phyloP scores from a whole-genome alignment of 2,797 vertebrate species.

The Decapterus maruadsi region DNA sequence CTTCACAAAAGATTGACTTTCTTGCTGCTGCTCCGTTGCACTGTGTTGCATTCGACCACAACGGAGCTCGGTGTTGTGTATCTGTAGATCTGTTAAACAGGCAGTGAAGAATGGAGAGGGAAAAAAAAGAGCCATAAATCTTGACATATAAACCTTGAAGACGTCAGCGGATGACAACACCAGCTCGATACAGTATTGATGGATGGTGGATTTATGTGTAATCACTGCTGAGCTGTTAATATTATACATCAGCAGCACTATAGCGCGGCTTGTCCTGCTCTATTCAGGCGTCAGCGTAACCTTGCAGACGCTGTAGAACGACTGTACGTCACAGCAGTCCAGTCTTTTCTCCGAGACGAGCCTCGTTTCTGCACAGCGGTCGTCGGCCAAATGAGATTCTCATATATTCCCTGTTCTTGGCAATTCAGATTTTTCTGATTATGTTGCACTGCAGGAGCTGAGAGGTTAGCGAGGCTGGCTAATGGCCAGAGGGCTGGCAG shows the following conservation, averaged over 20 bases:
- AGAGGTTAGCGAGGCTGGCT: slow-evolving; percentile 23
- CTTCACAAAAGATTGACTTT: not conserved
- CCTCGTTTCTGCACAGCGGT: slow-evolving; percentile 11
- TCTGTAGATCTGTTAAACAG: slow-evolving; percentile 2
- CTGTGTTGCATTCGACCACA: not conserved
- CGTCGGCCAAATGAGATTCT: slow-evolving; percentile 8
- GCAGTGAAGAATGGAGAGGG: slow-evolving; percentile 32
- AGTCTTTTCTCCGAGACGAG: not conserved
- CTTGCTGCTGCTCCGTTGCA: not conserved
- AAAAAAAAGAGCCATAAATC: slow-evolving; percentile 43
- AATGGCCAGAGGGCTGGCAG: slow-evolving; percentile 43
- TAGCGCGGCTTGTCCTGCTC: not conserved
- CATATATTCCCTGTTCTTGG: slow-evolving; percentile 14
- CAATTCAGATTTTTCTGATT: slow-evolving; percentile 43
- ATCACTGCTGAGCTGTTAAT: slow-evolving; percentile 30
- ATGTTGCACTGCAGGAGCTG: slow-evolving; percentile 41
- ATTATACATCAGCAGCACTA: slow-evolving; percentile 28
- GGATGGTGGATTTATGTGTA: slow-evolving; percentile 32
- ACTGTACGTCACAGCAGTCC: not conserved
- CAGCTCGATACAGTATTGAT: slow-evolving; percentile 40
- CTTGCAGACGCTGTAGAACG: not conserved
- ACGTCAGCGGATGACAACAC: slow-evolving; percentile 29
- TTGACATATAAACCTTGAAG: slow-evolving; percentile 40
- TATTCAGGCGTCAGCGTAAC: slow-evolving; percentile 1
- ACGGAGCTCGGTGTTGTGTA: not conserved